Percentiles rank a stretch among this genome's conserved stretches.
These are phyloP conservation scores for Trichosurus vulpecula DNA, from an alignment of 2,797 vertebrate species.

Conservation along the genomic window DNA sequence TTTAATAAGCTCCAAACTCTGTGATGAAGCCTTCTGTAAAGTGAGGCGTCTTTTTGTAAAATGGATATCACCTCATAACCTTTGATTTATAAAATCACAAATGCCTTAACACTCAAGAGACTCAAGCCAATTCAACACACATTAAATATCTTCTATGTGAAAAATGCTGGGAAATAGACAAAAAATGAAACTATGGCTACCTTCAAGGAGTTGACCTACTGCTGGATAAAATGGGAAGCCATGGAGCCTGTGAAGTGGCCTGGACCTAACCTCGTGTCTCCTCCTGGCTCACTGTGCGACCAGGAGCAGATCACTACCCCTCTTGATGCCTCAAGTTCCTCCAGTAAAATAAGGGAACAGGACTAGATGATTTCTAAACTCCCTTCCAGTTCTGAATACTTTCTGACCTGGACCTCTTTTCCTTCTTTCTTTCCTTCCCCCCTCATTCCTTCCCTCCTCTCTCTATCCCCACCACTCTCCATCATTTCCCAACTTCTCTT, in stretches of 20 bases:
- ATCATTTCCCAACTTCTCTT: not conserved
- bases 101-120: not conserved
- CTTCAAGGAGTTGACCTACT: not conserved
- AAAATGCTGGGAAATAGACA: not conserved
- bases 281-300: not conserved
- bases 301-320: not conserved
- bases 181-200: not conserved
- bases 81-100: not conserved
- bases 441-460: not conserved
- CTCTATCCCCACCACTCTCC: not conserved
- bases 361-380: too few species aligned
- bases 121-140: not conserved
- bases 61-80: not conserved
- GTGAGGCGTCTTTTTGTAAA: not conserved
- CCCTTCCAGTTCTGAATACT: not conserved
- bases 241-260: not conserved
- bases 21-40: not conserved
- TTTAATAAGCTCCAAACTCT: not conserved
- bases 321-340: not conserved
- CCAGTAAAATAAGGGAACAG: not conserved
- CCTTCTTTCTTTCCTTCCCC: too few species aligned
- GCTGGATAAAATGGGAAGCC: not conserved
- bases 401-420: not conserved
- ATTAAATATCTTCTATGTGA: not conserved
- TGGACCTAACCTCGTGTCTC: not conserved